phyloP scores from a whole-genome alignment of 2,888 invertebrate species.

The Drosophila falleni region DNA sequence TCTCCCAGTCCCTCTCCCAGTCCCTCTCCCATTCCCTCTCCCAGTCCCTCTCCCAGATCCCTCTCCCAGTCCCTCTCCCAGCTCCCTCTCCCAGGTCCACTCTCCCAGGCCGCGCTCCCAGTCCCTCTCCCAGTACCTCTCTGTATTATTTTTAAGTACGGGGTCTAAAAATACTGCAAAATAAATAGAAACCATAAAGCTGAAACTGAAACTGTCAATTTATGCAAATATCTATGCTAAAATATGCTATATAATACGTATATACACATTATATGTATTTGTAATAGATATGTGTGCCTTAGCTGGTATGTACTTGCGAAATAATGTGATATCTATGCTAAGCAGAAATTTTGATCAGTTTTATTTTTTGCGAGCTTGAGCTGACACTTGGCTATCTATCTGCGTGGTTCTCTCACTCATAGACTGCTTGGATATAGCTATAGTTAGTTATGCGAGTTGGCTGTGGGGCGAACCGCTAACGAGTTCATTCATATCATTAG shows the following conservation, averaged over 20 bases:
- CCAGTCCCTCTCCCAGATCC: no score
- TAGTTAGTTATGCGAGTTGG: conserved; percentile 13
- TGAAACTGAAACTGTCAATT: background rate
- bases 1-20: no score
- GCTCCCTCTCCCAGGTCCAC: no score
- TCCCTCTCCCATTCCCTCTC: no score
- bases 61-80: no score
- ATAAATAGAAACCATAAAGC: background rate
- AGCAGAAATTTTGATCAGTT: conserved; percentile 58
- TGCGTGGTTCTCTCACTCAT: conserved; percentile 27
- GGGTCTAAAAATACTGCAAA: no score
- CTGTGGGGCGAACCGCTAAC: conserved; percentile 55
- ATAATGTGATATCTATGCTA: conserved; percentile 58
- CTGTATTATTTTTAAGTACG: no score
- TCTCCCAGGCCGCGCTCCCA: no score
- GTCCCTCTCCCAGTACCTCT: no score
- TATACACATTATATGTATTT: background rate
- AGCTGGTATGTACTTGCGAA: conserved; percentile 37
- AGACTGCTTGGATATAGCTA: background rate
- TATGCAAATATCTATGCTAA: conserved; percentile 10
- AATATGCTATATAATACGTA: background rate
- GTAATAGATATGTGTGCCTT: conserved; percentile 7
- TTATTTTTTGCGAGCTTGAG: conserved; percentile 20
- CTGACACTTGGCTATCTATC: conserved; percentile 59
- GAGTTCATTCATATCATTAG: conserved; percentile 78